Evolutionary conservation across 2,888 invertebrate species (phyloP), one percentile per base, ranked within the genome.

Genomic region (Tricholauxania praeusta): DNA sequence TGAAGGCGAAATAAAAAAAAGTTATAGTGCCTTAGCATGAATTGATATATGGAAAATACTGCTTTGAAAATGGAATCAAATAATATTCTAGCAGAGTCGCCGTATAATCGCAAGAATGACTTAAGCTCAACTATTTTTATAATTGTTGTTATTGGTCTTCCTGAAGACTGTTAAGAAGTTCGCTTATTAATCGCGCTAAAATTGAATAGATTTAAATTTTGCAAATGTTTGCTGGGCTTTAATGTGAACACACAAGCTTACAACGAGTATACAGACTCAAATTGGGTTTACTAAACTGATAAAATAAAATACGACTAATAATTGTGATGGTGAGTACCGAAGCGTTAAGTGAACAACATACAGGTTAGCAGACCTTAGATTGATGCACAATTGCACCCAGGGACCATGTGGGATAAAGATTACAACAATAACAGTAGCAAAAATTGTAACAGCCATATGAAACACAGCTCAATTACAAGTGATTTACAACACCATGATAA

Each of bases 251-350:
- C 3, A 22, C 28, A 28, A 57, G 14, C 57, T 22, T 17, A 14
- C 28, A 22, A 19, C 15, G 57, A 15, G 12, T 3, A 5, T 57
- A 15, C 12, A 57, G 12, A 57, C 57, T 57, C 57, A 57, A 57
- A 28, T 57, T 57, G 14, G 28, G 28, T 57, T 57, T 57, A 15
- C 22, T 22, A 57, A 22, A 69, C 63, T 67, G 71, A 62, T 70
- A 68, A 72, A 74, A 74, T 72, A 71, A 72, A 72, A 74, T 72
- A 39, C 7, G 7, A 39, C 10, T 39, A 74, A 74, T 74, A 74
- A 74, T 72, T 72, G 70, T 49, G 72, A 60, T 62, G 60, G 52
- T 73, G 73, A 53, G 55, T 52, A 66, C 60, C 70, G 62, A 72
- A 60, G 57, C 72, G 60, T 51, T 47, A 74, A 69, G 72, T 68